Evolutionary conservation across 2,797 vertebrate species (phyloP).

Genomic region (Carcharodon carcharias): DNA sequence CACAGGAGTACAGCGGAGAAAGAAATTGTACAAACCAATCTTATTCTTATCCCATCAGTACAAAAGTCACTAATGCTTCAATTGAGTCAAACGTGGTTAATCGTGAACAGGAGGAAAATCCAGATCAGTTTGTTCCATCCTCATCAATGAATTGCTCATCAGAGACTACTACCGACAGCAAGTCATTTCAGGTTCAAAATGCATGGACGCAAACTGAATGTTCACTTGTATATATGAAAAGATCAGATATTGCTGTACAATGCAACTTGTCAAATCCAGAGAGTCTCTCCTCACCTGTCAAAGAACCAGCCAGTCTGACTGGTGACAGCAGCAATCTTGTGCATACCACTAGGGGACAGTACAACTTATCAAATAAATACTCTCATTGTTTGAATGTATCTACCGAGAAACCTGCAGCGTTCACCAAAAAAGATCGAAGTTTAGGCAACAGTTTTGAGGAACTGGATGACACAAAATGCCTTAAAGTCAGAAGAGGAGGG

Average conservation of each 20-base stretch:
- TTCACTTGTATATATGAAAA: conserved; percentile 38
- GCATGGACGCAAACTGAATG: conserved; percentile 61
- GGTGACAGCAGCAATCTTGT: conserved; percentile 37
- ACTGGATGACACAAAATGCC: conserved; percentile 40
- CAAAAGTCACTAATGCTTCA: background rate
- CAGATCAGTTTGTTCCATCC: conserved; percentile 5
- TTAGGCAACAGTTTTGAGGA: conserved; percentile 38
- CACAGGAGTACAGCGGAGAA: background rate
- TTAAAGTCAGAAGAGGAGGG: background rate
- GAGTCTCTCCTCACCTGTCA: conserved; percentile 28
- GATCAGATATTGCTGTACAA: conserved; percentile 61
- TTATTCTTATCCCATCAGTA: background rate
- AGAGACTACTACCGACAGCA: background rate
- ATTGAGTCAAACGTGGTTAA: conserved; percentile 16
- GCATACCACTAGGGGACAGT: conserved; percentile 57
- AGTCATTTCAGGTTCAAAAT: conserved; percentile 43
- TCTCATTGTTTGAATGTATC: background rate
- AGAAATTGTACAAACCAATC: background rate
- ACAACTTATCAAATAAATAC: conserved; percentile 30
- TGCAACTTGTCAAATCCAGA: conserved; percentile 51
- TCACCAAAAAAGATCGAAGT: conserved; percentile 40
- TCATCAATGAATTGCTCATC: conserved; percentile 38
- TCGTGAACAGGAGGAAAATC: conserved; percentile 30
- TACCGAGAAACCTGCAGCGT: background rate
- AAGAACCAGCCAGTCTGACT: background rate